A percentile compares a stretch with the other conserved stretches of the same genome.
These are phyloP conservation scores for Lutra lutra DNA, from an alignment of 2,797 vertebrate species.

Conservation along the genomic window DNA sequence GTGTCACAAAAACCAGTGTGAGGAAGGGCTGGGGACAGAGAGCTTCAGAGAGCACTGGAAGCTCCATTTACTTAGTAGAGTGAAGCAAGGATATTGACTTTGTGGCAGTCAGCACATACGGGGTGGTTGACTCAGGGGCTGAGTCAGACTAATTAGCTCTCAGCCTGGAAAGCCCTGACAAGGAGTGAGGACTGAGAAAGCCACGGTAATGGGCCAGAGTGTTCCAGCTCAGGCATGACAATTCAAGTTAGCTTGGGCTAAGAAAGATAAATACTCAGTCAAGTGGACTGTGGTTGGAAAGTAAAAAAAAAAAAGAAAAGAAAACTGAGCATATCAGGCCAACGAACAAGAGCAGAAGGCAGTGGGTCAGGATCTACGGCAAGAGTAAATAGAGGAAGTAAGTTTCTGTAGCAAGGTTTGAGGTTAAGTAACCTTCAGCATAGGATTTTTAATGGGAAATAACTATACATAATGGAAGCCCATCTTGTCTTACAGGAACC, in stretches of 20 bases:
- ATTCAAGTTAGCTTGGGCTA: background rate
- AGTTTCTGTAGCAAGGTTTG: background rate
- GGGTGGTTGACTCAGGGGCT: slow-evolving; percentile 54
- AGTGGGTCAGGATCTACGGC: background rate
- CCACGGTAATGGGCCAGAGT: background rate
- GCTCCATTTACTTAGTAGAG: slow-evolving; percentile 15
- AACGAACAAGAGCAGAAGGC: background rate
- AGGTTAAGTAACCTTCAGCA: background rate
- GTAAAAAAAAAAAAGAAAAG: background rate
- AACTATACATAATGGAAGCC: background rate
- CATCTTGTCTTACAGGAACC: background rate
- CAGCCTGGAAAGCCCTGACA: slow-evolving; percentile 43
- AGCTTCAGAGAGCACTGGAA: background rate
- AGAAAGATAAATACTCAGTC: slow-evolving; percentile 22
- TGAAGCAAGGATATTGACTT: slow-evolving; percentile 27
- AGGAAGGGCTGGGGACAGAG: background rate
- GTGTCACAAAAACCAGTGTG: background rate
- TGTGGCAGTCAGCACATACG: background rate
- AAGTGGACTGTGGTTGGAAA: background rate
- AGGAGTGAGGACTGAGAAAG: slow-evolving; percentile 44
- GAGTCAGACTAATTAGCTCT: slow-evolving; percentile 69
- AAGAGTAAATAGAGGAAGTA: background rate
- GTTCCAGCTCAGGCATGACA: slow-evolving; percentile 44
- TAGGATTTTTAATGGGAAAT: background rate
- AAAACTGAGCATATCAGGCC: background rate